Conservation (phyloP, 2,797 vertebrate genomes). For the Neostethus bicornis region DNA sequence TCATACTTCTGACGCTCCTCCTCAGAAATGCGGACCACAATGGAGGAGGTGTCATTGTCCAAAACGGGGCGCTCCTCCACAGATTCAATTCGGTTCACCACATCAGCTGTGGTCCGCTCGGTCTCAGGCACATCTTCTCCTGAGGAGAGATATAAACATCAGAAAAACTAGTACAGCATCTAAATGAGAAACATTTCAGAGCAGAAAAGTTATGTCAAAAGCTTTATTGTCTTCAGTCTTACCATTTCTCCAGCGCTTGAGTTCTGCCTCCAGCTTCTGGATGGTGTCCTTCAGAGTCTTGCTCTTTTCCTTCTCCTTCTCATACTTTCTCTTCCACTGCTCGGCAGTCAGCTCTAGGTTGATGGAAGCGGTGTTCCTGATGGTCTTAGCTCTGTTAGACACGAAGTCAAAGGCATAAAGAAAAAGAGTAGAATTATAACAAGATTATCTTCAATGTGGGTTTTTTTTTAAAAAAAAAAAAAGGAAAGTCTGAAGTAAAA, state of each 20-base stretch:
- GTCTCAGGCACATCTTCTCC: conserved; percentile 92
- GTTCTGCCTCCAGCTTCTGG: conserved; percentile 91
- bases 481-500: neutral
- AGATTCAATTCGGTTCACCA: conserved; percentile 87
- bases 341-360: conserved; percentile 97
- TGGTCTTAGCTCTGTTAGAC: conserved; percentile 86
- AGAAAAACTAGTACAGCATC: neutral
- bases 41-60: conserved; percentile 90
- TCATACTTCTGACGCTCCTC: conserved; percentile 94
- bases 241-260: conserved; percentile 96
- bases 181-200: too few species aligned
- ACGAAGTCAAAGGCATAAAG: neutral
- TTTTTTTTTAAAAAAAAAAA: too few species aligned
- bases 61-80: conserved; percentile 87
- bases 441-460: too few species aligned
- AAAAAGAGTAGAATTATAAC: neutral
- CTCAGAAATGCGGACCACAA: conserved; percentile 91
- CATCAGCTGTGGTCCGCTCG: conserved; percentile 84
- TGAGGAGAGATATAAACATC: conserved; percentile 38
- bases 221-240: conserved; percentile 38
- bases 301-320: conserved; percentile 97
- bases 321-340: conserved; percentile 98
- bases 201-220: too few species aligned
- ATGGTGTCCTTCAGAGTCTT: conserved; percentile 93
- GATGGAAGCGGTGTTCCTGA: conserved; percentile 95